Evolutionary conservation across 2,888 invertebrate species (phyloP).

Genomic region (Melanophora roralis): DNA sequence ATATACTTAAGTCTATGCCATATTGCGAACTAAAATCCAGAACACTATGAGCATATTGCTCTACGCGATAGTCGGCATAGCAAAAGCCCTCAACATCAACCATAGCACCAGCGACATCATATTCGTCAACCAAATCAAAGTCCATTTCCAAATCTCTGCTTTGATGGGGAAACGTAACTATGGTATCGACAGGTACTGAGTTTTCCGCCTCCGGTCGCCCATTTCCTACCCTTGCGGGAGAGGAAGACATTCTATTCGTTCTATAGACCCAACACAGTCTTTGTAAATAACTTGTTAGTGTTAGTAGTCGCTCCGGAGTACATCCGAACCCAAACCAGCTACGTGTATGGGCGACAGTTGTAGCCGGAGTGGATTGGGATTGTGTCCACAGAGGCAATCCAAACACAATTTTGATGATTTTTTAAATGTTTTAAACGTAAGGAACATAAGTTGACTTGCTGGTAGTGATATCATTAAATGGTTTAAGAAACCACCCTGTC

Average conservation of each 20-base stretch:
- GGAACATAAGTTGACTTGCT: slow-evolving; percentile 46
- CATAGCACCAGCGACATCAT: slow-evolving; percentile 47
- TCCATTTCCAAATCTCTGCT: slow-evolving; percentile 31
- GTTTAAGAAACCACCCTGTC: slow-evolving; percentile 24
- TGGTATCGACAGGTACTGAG: slow-evolving; percentile 64
- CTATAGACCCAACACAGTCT: slow-evolving; percentile 33
- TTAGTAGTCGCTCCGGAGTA: slow-evolving; percentile 50
- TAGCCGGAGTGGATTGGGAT: slow-evolving; percentile 56
- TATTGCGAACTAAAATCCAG: slow-evolving; percentile 93
- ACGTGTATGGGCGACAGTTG: slow-evolving; percentile 45
- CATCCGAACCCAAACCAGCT: slow-evolving; percentile 62
- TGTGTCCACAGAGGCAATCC: slow-evolving; percentile 59
- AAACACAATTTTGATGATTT: slow-evolving; percentile 63
- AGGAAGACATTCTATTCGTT: slow-evolving; percentile 34
- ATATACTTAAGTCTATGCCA: slow-evolving; percentile 91
- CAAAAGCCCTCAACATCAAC: slow-evolving; percentile 60
- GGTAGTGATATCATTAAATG: slow-evolving; percentile 40
- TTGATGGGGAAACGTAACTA: slow-evolving; percentile 66
- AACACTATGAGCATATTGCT: slow-evolving; percentile 88
- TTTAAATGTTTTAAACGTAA: slow-evolving; percentile 19
- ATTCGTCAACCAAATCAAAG: slow-evolving; percentile 51
- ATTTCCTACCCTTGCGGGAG: slow-evolving; percentile 57
- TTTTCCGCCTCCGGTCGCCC: background rate
- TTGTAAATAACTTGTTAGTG: slow-evolving; percentile 52
- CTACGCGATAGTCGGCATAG: slow-evolving; percentile 76